These are phyloP conservation scores for Caloenas nicobarica DNA, from an alignment of 2,113 vertebrate species.

Conservation along the genomic window DNA sequence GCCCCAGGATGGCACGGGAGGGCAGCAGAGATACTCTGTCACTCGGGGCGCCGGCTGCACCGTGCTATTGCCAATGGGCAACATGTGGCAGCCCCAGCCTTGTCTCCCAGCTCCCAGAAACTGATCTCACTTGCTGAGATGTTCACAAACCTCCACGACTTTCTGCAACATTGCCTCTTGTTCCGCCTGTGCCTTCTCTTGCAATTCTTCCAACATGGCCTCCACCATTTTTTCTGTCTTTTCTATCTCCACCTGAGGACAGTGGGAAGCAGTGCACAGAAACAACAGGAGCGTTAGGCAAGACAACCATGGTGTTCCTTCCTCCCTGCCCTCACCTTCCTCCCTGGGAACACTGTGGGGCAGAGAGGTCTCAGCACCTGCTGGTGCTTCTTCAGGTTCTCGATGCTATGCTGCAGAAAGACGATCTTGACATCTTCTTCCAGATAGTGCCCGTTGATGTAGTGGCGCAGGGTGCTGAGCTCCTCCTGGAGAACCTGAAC, in stretches of 20 bases:
- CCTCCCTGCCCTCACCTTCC: too few species aligned
- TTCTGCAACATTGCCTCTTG: neutral
- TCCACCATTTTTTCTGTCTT: neutral
- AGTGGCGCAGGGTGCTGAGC: slow-evolving; percentile 23
- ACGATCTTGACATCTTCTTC: neutral
- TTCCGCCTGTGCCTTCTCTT: neutral
- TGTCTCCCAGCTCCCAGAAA: neutral
- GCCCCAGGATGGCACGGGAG: rapidly evolving
- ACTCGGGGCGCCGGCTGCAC: neutral
- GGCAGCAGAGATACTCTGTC: neutral
- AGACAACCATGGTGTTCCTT: rapidly evolving
- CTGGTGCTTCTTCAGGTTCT: slow-evolving; percentile 28
- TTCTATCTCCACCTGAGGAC: slow-evolving; percentile 33
- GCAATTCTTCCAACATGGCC: neutral
- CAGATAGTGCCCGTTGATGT: neutral
- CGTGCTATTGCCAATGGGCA: rapidly evolving
- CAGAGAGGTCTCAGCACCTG: slow-evolving; percentile 32
- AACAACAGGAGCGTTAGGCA: neutral
- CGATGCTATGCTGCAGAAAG: slow-evolving; percentile 6
- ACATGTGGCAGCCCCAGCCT: neutral
- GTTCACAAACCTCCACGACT: slow-evolving; percentile 14
- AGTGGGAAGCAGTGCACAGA: neutral
- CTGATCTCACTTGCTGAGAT: neutral
- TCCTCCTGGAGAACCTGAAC: neutral
- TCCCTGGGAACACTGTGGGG: neutral